These are phyloP conservation scores for Sinohyriopsis cumingii DNA, from an alignment of 2,888 invertebrate species.

Conservation along the genomic window DNA sequence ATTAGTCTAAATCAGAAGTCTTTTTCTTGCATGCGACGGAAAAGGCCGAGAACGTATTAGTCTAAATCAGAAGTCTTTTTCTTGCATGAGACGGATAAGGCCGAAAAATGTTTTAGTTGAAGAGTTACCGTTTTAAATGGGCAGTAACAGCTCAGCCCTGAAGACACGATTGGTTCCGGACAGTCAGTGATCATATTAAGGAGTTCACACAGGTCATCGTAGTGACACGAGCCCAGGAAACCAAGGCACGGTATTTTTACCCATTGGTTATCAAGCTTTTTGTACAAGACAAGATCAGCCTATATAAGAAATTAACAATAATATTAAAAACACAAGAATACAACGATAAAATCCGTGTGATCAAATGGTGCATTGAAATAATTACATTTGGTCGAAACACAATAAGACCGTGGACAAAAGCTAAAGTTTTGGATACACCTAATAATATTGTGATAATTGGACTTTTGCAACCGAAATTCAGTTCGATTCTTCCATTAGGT, in stretches of 20 bases:
- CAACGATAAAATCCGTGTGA: neutral
- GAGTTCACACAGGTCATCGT: slow-evolving; percentile 48
- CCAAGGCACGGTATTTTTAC: slow-evolving; percentile 56
- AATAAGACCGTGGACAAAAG: too few relatives aligned
- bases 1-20: slow-evolving; percentile 1
- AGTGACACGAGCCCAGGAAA: slow-evolving; percentile 53
- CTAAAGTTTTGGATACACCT: too few relatives aligned
- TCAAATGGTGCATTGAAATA: too few relatives aligned
- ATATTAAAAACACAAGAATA: neutral
- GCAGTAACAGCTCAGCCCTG: slow-evolving; percentile 52
- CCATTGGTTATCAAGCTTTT: slow-evolving; percentile 37
- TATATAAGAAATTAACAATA: slow-evolving; percentile 19
- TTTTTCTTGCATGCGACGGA: slow-evolving; percentile 1
- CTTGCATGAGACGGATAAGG: neutral
- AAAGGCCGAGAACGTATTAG: too few relatives aligned
- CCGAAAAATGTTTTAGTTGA: too few relatives aligned
- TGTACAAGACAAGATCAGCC: slow-evolving; percentile 41
- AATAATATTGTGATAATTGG: too few relatives aligned
- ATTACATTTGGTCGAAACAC: too few relatives aligned
- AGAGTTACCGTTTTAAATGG: slow-evolving; percentile 43
- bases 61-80: slow-evolving; percentile 1
- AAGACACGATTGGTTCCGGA: slow-evolving; percentile 38
- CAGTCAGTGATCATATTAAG: slow-evolving; percentile 33
- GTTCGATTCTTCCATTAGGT: too few relatives aligned
- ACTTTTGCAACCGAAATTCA: too few relatives aligned